phyloP scores from a whole-genome alignment of 2,113 vertebrate genomes.

The Chionomys nivalis region DNA sequence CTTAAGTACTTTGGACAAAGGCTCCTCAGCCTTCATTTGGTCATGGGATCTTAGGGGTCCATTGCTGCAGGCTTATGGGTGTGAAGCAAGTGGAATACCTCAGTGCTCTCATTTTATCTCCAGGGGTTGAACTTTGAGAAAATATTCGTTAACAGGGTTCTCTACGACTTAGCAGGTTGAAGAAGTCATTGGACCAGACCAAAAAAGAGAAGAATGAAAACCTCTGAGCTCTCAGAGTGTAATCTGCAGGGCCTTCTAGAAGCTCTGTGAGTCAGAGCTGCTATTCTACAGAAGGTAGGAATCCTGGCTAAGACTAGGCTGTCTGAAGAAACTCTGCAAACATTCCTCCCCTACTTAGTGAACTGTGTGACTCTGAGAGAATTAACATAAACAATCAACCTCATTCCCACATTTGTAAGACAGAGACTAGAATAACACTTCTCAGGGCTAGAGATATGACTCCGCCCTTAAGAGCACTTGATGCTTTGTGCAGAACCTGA shows the following conservation, averaged over 20 bases:
- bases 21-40: not conserved
- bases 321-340: conserved; percentile 15
- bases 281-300: not conserved
- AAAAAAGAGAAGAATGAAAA: conserved; percentile 4
- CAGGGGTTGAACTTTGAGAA: not conserved
- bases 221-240: not conserved
- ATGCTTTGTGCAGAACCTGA: not conserved
- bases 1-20: not conserved
- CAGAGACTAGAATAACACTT: conserved; percentile 23
- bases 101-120: not conserved
- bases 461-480: not conserved
- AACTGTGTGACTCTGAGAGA: not conserved
- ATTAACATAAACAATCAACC: conserved; percentile 29
- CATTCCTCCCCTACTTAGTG: not conserved
- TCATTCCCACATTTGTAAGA: conserved; percentile 32
- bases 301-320: not conserved
- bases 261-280: not conserved
- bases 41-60: not conserved
- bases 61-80: not conserved
- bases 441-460: not conserved
- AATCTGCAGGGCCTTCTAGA: not conserved
- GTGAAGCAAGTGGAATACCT: not conserved
- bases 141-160: not conserved
- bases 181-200: not conserved
- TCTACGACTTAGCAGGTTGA: conserved; percentile 2